A percentile compares a stretch with the other conserved stretches of the same genome.
Evolutionary conservation across 2,113 vertebrate species (phyloP).

Genomic region (Amblyopsis rosae): DNA sequence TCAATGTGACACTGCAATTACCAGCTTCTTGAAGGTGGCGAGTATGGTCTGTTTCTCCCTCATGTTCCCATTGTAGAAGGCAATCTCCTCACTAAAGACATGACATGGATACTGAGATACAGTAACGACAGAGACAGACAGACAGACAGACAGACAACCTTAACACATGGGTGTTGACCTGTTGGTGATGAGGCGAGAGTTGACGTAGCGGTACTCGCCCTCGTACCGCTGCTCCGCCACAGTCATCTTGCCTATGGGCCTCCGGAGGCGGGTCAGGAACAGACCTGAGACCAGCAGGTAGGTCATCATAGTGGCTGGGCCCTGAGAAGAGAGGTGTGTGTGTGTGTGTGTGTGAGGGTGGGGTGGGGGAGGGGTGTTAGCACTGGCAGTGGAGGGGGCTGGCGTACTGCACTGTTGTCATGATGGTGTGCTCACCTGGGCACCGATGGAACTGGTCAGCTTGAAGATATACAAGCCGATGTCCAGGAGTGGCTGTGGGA

Average conservation of each 20-base stretch:
- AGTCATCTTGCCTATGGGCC: slow-evolving; percentile 97
- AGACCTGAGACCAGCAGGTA: slow-evolving; percentile 96
- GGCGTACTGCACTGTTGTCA: not conserved
- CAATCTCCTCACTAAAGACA: slow-evolving; percentile 91
- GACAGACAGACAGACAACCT: not conserved
- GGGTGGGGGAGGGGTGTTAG: not conserved
- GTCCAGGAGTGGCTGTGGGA: slow-evolving; percentile 89
- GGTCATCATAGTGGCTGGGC: slow-evolving; percentile 91
- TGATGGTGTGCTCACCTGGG: slow-evolving; percentile 79
- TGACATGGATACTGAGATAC: slow-evolving; percentile 6
- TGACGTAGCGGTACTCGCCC: slow-evolving; percentile 95
- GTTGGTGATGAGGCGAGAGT: slow-evolving; percentile 97
- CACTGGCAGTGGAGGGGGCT: not conserved
- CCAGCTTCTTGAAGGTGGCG: slow-evolving; percentile 90
- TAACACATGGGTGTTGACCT: slow-evolving; percentile 73
- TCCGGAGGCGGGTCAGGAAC: slow-evolving; percentile 89
- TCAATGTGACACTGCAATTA: slow-evolving; percentile 59
- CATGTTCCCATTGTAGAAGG: slow-evolving; percentile 95
- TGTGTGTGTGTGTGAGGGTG: no score
- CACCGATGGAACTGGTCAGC: slow-evolving; percentile 93
- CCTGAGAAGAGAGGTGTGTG: slow-evolving; percentile 68
- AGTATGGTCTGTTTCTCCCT: slow-evolving; percentile 95
- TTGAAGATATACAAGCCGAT: slow-evolving; percentile 97
- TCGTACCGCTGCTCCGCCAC: slow-evolving; percentile 92
- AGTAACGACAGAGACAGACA: not conserved